A percentile compares a stretch with the other conserved stretches of the same genome.
These are phyloP conservation scores for Emydocephalus ijimae DNA, from an alignment of 2,113 vertebrate species.

Conservation along the genomic window DNA sequence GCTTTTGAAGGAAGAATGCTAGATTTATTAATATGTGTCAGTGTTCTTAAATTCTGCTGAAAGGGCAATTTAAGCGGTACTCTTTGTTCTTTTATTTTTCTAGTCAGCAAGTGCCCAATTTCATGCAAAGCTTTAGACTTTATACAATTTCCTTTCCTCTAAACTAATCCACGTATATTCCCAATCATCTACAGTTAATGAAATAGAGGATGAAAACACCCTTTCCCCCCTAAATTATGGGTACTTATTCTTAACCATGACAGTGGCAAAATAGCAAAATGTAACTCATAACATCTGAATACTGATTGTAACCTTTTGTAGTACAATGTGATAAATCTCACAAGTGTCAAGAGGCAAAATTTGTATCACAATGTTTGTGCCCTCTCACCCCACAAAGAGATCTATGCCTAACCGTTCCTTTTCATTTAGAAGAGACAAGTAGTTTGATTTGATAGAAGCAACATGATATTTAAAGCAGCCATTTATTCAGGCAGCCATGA, in stretches of 20 bases:
- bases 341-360: not conserved
- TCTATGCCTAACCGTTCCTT: not conserved
- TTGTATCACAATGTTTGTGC: not conserved
- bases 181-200: not conserved
- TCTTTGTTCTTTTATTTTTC: not conserved
- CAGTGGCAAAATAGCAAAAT: not conserved
- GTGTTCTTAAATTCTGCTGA: not conserved
- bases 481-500: not conserved
- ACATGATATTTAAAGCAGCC: not conserved
- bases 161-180: not conserved
- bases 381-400: not conserved
- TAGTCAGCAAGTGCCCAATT: not conserved
- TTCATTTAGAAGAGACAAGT: not conserved
- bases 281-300: not conserved
- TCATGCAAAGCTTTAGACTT: not conserved
- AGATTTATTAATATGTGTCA: slow-evolving; percentile 48
- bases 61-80: not conserved
- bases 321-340: not conserved
- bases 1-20: slow-evolving; percentile 60
- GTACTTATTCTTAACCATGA: not conserved
- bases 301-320: not conserved
- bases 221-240: not conserved
- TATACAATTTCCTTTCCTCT: not conserved
- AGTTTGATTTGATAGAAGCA: not conserved
- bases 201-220: not conserved